Evolutionary conservation across 2,797 vertebrate species (phyloP).

Genomic region (Poeciliopsis infans): DNA sequence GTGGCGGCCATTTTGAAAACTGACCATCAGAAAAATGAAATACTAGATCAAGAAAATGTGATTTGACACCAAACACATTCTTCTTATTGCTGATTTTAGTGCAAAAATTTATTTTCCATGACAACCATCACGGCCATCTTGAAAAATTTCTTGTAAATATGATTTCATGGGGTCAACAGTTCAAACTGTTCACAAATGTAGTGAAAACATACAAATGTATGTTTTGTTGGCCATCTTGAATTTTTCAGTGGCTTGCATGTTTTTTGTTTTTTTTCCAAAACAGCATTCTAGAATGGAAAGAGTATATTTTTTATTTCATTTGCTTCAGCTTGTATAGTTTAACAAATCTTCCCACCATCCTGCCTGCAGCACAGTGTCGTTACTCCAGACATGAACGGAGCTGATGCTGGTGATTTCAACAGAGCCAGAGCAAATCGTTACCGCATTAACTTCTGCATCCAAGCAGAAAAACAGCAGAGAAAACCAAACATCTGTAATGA

Average conservation of each 20-base stretch:
- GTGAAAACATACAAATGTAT: too few species aligned
- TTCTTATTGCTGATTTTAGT: background rate
- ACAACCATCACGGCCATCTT: too few species aligned
- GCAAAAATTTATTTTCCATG: too few species aligned
- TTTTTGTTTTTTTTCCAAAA: background rate
- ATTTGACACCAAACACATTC: background rate
- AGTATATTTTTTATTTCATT: background rate
- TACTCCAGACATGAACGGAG: background rate
- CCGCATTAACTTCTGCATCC: constrained; percentile 5
- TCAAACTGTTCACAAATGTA: background rate
- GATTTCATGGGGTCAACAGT: too few species aligned
- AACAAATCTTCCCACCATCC: background rate
- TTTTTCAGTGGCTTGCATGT: too few species aligned
- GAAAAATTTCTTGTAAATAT: too few species aligned
- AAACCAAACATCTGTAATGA: constrained; percentile 13
- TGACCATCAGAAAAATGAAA: background rate
- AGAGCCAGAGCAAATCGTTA: constrained; percentile 31
- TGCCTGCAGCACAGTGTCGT: background rate
- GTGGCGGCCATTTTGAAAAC: background rate
- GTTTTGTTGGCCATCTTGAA: too few species aligned
- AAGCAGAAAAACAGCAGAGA: constrained; percentile 19
- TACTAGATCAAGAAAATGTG: background rate
- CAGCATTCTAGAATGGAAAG: too few species aligned
- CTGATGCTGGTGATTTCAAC: background rate
- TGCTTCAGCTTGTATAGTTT: background rate